phyloP scores from a whole-genome alignment of 2,797 vertebrate species.

The Molossus molossus region DNA sequence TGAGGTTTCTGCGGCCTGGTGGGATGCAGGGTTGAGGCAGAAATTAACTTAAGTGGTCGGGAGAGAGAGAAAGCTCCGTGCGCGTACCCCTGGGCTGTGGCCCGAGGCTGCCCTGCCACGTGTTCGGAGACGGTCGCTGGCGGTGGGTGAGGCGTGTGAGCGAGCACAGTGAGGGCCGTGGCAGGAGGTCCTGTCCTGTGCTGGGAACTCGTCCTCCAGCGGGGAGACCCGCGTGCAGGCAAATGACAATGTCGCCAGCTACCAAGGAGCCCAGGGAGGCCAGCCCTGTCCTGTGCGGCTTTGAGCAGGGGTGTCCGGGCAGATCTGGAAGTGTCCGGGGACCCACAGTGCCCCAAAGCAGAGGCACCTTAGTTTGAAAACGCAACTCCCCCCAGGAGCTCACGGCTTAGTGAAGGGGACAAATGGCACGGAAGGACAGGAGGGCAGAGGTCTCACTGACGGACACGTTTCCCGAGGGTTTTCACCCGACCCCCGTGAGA shows the following conservation, averaged over 20 bases:
- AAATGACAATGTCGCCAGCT: rapidly evolving
- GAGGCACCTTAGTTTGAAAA: not conserved
- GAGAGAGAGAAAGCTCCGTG: not conserved
- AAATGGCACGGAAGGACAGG: rapidly evolving
- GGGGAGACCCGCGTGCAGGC: rapidly evolving
- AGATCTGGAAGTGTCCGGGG: not conserved
- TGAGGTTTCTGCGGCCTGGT: not conserved
- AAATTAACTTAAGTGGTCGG: not conserved
- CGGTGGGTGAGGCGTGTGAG: rapidly evolving
- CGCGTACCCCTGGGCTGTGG: rapidly evolving
- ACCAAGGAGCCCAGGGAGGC: not conserved
- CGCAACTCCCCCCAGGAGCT: not conserved
- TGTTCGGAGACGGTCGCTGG: not conserved
- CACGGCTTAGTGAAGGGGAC: not conserved
- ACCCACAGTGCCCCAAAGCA: not conserved
- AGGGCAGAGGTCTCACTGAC: not conserved
- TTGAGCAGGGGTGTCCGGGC: rapidly evolving
- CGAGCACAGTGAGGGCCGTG: rapidly evolving
- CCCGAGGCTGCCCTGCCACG: not conserved
- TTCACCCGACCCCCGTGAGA: not conserved
- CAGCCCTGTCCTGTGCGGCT: rapidly evolving
- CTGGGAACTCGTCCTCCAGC: not conserved
- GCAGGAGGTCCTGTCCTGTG: not conserved
- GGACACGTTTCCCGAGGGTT: not conserved
- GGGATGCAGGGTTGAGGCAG: not conserved